These are phyloP conservation scores for Pollicipes pollicipes DNA, from an alignment of 1,140 invertebrate species.

Conservation along the genomic window DNA sequence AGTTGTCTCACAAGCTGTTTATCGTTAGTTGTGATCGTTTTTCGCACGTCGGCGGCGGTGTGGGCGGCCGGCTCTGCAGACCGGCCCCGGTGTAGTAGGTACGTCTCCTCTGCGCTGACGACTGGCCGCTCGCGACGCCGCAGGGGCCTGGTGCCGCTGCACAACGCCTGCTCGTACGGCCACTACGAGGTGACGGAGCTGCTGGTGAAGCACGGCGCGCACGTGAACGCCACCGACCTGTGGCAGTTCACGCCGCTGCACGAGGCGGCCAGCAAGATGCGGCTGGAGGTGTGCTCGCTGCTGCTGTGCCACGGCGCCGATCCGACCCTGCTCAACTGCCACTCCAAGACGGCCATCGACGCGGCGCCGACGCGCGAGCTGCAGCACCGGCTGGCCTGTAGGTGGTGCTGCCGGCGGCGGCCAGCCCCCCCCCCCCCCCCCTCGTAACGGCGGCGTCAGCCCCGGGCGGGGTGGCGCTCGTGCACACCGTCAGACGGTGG, in stretches of 20 bases:
- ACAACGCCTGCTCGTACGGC: slow-evolving; percentile 80
- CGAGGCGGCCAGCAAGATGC: slow-evolving; percentile 54
- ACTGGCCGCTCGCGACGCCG: too few species aligned
- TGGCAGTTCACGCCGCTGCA: slow-evolving; percentile 94
- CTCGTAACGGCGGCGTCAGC: too few species aligned
- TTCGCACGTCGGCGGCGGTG: too few species aligned
- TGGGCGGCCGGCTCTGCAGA: too few species aligned
- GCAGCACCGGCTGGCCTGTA: slow-evolving; percentile 74
- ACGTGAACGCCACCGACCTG: slow-evolving; percentile 74
- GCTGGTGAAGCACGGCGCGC: slow-evolving; percentile 69
- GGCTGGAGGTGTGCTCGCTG: slow-evolving; percentile 65
- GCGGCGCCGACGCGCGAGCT: slow-evolving; percentile 78
- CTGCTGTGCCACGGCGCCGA: slow-evolving; percentile 83
- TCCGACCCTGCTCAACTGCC: slow-evolving; percentile 85
- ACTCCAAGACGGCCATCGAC: slow-evolving; percentile 87
- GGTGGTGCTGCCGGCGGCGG: too few species aligned
- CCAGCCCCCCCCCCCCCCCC: too few species aligned
- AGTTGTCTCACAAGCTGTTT: too few species aligned
- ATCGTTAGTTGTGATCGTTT: too few species aligned
- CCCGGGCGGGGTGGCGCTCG: too few species aligned
- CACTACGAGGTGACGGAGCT: slow-evolving; percentile 72
- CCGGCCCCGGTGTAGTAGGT: too few species aligned
- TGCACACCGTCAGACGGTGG: too few species aligned
- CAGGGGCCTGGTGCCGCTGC: slow-evolving; percentile 65
- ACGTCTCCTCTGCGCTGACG: too few species aligned